These are phyloP conservation scores for Ispidina lecontei DNA, from an alignment of 2,797 vertebrate genomes.

Conservation along the genomic window DNA sequence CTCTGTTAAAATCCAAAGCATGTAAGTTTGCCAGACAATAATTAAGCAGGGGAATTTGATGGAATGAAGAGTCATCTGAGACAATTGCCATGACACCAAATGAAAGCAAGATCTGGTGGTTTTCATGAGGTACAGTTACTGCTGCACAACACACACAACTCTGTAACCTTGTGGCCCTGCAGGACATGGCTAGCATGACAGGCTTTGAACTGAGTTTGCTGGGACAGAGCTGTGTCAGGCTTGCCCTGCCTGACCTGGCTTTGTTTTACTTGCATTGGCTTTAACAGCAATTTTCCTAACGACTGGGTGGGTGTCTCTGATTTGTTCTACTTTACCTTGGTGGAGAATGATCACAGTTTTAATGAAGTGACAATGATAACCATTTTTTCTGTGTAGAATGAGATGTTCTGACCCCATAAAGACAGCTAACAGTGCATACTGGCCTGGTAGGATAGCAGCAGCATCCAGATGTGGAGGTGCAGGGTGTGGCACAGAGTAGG, in stretches of 20 bases:
- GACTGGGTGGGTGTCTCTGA: rapidly evolving
- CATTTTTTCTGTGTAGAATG: neutral
- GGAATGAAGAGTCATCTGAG: neutral
- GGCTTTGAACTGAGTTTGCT: neutral
- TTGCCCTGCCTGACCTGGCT: neutral
- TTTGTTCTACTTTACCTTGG: neutral
- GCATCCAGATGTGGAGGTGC: rapidly evolving
- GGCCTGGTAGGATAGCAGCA: neutral
- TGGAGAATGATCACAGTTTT: neutral
- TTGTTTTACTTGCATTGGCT: neutral
- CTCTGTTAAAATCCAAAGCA: neutral
- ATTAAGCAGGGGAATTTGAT: neutral
- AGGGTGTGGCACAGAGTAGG: neutral
- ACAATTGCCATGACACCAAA: neutral
- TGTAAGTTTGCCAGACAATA: neutral
- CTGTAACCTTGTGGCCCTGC: neutral
- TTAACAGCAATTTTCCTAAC: neutral
- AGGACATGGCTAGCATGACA: neutral
- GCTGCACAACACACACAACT: neutral
- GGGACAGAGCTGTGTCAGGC: neutral
- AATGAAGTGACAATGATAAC: neutral
- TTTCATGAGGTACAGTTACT: neutral
- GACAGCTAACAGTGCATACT: neutral
- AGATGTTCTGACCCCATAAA: neutral
- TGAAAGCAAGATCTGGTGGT: neutral